Conservation (phyloP, 2,797 vertebrate genomes). For the Champsocephalus gunnari region DNA sequence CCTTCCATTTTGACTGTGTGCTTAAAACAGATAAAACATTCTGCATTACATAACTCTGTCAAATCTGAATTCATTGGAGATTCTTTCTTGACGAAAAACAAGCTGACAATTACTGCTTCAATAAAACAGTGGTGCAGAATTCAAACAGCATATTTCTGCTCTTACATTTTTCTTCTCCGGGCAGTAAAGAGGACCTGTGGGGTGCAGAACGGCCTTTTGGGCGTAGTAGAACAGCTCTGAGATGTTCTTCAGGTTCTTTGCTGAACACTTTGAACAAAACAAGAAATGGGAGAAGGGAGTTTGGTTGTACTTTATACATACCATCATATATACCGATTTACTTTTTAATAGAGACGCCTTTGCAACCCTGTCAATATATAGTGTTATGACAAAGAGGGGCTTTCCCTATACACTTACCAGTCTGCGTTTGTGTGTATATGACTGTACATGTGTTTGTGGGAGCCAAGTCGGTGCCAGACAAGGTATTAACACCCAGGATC, state of each 20-base stretch:
- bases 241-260: conserved; percentile 98
- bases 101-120: not conserved
- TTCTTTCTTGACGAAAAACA: conserved; percentile 8
- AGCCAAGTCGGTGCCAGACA: conserved; percentile 55
- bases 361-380: not conserved
- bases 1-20: not conserved
- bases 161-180: conserved; percentile 95
- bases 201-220: conserved; percentile 97
- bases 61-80: not conserved
- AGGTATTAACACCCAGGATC: conserved; percentile 70
- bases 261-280: conserved; percentile 89
- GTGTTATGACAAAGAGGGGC: conserved; percentile 3
- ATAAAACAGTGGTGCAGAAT: not conserved
- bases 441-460: conserved; percentile 11
- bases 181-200: conserved; percentile 95
- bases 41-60: not conserved
- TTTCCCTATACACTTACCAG: conserved; percentile 14
- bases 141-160: not conserved
- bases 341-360: not conserved
- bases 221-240: conserved; percentile 98
- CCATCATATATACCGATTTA: not conserved
- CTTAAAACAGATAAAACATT: too few relatives aligned
- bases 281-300: conserved; percentile 18
- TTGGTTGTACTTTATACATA: not conserved
- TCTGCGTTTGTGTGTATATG: not conserved